Conservation (phyloP, 2,888 invertebrate species). For the Onchidella celtica region DNA sequence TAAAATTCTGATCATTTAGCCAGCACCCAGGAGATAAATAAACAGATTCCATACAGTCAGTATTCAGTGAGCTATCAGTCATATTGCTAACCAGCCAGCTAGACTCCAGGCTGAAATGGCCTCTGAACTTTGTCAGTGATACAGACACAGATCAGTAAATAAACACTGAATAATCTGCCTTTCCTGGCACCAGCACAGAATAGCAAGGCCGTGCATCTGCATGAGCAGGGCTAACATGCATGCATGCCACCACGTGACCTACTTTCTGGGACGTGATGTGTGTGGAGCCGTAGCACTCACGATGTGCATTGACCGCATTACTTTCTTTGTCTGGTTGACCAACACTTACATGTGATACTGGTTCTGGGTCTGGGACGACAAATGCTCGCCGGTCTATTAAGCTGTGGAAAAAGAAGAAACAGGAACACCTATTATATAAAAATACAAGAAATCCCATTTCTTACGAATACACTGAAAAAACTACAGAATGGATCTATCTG, state of each 20-base stretch:
- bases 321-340: constrained; percentile 61
- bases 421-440: too few relatives aligned
- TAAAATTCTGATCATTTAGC: too few relatives aligned
- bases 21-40: too few relatives aligned
- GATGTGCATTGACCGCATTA: constrained; percentile 73
- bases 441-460: neutral
- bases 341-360: constrained; percentile 63
- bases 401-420: constrained; percentile 57
- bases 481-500: too few relatives aligned
- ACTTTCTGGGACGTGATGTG: constrained; percentile 68
- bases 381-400: constrained; percentile 75
- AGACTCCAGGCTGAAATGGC: too few relatives aligned
- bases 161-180: too few relatives aligned
- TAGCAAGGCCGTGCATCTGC: constrained; percentile 19
- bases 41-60: too few relatives aligned
- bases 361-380: constrained; percentile 74
- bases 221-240: neutral
- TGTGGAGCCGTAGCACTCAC: constrained; percentile 77
- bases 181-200: constrained; percentile 23
- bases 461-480: neutral
- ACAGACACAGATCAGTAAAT: too few relatives aligned
- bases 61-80: too few relatives aligned
- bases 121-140: too few relatives aligned
- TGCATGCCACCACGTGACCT: constrained; percentile 44
- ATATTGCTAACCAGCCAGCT: too few relatives aligned